Base-by-base conservation (phyloP, 2,113 vertebrate species). In the Elgaria multicarinata region DNA sequence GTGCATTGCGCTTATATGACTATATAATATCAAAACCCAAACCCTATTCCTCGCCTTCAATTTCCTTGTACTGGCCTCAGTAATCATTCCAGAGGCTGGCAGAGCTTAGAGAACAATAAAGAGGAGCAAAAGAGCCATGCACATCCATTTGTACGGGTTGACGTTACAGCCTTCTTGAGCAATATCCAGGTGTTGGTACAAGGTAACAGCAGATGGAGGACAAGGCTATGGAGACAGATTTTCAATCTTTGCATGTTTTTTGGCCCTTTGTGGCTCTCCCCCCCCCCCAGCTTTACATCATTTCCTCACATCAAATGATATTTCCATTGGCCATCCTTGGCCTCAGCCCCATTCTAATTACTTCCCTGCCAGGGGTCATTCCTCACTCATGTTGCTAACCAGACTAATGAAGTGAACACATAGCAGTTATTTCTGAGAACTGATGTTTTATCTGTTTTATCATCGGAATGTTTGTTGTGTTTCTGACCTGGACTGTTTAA, bases 301-400 rank as follows among this genome's bases (percentile, higher is more conserved):
- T 42, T 89, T 1, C 14, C 0, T 71, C n/a, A 62, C 33, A 22
- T 0, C 84, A 90, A 86, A 87, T 58, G 2, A 20, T 84, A 2
- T 83, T 92, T 92, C 69, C 84, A 44, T 13, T n/a, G 14, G 46
- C 87, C 66, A 24, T 42, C 50, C 90, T 93, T 94, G 55, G 90
- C 90, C 39, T 91, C 85, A 90, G 26, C 87, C 93, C 87, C 62
- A 88, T 71, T 77, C 92, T 89, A 88, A 89, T 92, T 90, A 33
- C 44, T 89, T 91, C 75, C 42, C 9, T 84, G 55, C 28, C 67
- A 89, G 84, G 16, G 31, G 87, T 77, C 9, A 81, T 89, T 72
- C 31, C 3, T 86, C 5, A 20, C 80, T 81, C 9, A 4, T 53
- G 2, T 9, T 81, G 77, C 90, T 69, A 91, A 82, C 16, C 1